Base-by-base conservation (phyloP, 2,797 vertebrate genomes). In the Arvicola amphibius region DNA sequence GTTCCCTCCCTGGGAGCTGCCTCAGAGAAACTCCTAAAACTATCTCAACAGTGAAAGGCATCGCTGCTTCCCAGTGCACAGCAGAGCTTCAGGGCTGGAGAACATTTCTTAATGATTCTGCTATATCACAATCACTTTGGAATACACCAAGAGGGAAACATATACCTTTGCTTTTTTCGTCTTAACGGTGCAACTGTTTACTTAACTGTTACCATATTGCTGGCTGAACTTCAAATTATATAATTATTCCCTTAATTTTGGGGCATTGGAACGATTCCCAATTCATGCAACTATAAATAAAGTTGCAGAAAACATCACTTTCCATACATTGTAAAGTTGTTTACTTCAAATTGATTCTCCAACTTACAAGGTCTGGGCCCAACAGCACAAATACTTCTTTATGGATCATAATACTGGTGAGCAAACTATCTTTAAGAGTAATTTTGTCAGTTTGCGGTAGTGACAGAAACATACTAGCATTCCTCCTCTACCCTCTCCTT, bases 161-260 rank as follows among this genome's bases (percentile, higher is more conserved):
- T 53, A 87, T 21, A 88, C 32, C 48, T 95, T 89, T 46, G 27
- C 43, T 93, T 92, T 92, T 92, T 80, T 81, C 88, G 51, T n/a
- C 37, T 21, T 17, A 90, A 43, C 6, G 37, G 74, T 61, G 53
- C 46, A 51, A 61, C 37, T 63, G 37, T 91, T 96, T 92, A 51
- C 46, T 80, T 96, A 95, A 90, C 37, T 17, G 63, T 85, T 92
- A 93, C 84, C 90, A 81, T n/a, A 86, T 94, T 94, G 61, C 85
- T 97, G 93, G 37, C 88, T 76, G 10, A 69, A 85, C 21, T 19
- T 76, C 80, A 94, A 93, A 92, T 93, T 88, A 80, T 83, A 27
- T 88, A 93, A 95, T 95, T 92, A 91, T 95, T 86, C 90, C 90
- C 67, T 94, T 91, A 78, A 94, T 91, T 97, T 95, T 27, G 65